These are phyloP conservation scores for Yponomeuta evonymella DNA, from an alignment of 2,888 invertebrate genomes.

Conservation along the genomic window DNA sequence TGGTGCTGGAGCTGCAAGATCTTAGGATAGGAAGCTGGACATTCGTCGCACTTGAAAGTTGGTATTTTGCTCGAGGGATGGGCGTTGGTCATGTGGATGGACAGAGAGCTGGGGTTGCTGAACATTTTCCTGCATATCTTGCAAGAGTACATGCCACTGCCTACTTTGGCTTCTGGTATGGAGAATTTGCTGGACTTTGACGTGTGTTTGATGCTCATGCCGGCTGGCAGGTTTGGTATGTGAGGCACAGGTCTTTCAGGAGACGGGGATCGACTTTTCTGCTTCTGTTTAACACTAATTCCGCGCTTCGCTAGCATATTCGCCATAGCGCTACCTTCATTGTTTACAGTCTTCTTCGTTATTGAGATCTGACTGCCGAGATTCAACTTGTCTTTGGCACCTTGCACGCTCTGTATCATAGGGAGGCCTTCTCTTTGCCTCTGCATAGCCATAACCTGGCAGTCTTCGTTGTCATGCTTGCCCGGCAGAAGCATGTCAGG, in stretches of 20 bases:
- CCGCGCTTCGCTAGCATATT: slow-evolving; percentile 85
- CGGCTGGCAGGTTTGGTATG: slow-evolving; percentile 67
- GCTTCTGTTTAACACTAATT: slow-evolving; percentile 84
- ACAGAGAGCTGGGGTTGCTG: slow-evolving; percentile 52
- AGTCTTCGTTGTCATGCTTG: slow-evolving; percentile 84
- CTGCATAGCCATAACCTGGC: slow-evolving; percentile 84
- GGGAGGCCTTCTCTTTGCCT: slow-evolving; percentile 83
- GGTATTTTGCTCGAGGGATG: slow-evolving; percentile 57
- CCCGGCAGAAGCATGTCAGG: slow-evolving; percentile 81
- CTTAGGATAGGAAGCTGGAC: slow-evolving; percentile 83
- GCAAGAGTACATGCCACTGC: slow-evolving; percentile 56
- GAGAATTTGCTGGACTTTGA: slow-evolving; percentile 62
- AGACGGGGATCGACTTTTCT: slow-evolving; percentile 65
- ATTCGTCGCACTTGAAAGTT: slow-evolving; percentile 80
- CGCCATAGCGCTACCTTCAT: slow-evolving; percentile 85
- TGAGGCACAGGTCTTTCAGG: slow-evolving; percentile 64
- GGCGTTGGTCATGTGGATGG: slow-evolving; percentile 57
- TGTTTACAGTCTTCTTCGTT: slow-evolving; percentile 78
- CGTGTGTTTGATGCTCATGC: slow-evolving; percentile 71
- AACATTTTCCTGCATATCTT: slow-evolving; percentile 69
- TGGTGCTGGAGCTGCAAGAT: slow-evolving; percentile 80
- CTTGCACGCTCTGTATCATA: slow-evolving; percentile 85
- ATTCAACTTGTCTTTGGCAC: slow-evolving; percentile 77
- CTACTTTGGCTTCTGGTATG: slow-evolving; percentile 62
- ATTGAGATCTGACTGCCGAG: slow-evolving; percentile 84